Base-by-base conservation (phyloP, 2,113 vertebrate genomes). In the Lethenteron camtschaticum region DNA sequence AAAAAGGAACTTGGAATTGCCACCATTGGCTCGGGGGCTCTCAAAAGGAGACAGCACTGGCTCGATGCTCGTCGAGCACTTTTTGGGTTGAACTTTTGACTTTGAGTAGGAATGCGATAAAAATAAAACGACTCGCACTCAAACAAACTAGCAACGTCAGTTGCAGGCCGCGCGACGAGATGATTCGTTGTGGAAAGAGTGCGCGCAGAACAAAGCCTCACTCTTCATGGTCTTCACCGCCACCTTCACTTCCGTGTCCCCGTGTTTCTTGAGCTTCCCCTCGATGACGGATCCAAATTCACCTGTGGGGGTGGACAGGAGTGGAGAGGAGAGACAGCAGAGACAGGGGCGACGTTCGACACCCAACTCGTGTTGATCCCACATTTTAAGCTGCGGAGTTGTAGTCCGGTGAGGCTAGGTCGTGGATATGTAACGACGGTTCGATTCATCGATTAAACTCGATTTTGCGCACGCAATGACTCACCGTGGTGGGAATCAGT, bases 141-240 rank as follows among this genome's bases (percentile, higher is more conserved):
- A 41, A 41, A 41, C 41, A 41, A 41, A 41, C 41, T 41, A 41
- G 41, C 41, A 7, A 7, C 41, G 41, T 41, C 1, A 41, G 41
- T 41, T 7, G 41, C 6, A 41, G 41, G 41, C 41, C 41, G 2
- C 41, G 5, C 41, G 41, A 1, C 41, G 41, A 41, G 41, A 41
- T 41, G 41, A 41, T 41, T 41, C 41, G 41, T 41, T 41, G 6
- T 6, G 41, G 41, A 41, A 41, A 41, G 41, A 41, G 41, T 6
- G 41, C 41, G 41, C 41, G 41, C 41, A 41, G 41, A 41, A 41
- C 41, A 66, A 24, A 66, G 24, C n/a, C 63, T 66, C 63, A 66
- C 63, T 66, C 24, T 66, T 66, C 63, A 66, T 66, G n/a, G 63
- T 66, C 24, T 66, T 66, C 63, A 66, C 63, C 9, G 63, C 63